Conservation (phyloP, 2,888 invertebrate species). For the Abrostola triplasia region DNA sequence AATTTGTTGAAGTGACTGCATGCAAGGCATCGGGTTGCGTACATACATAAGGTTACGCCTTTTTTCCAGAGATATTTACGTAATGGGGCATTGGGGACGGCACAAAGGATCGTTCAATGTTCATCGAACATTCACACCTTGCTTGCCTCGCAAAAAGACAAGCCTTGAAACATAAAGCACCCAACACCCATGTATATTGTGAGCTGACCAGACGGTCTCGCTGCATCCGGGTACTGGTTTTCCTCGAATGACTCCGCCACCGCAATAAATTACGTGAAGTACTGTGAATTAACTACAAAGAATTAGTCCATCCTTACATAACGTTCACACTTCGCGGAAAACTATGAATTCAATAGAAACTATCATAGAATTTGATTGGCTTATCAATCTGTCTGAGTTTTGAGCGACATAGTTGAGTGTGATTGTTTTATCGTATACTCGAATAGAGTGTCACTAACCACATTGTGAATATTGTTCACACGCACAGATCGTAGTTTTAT, state of each 20-base stretch:
- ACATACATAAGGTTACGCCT: no score
- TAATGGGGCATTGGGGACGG: no score
- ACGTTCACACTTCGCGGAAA: neutral
- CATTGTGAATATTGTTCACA: neutral
- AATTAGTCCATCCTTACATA: constrained; percentile 1
- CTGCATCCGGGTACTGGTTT: neutral
- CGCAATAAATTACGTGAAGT: neutral
- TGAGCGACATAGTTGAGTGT: neutral
- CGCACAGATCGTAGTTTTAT: neutral
- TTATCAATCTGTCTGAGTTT: neutral
- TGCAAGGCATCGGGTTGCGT: no score
- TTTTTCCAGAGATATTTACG: no score
- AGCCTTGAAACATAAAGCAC: neutral
- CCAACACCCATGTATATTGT: neutral
- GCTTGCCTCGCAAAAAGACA: no score
- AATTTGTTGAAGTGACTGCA: no score
- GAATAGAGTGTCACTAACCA: no score
- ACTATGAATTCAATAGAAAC: neutral
- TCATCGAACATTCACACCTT: no score
- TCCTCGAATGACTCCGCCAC: constrained; percentile 1
- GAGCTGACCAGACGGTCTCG: neutral
- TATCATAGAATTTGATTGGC: neutral
- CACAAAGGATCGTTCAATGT: no score
- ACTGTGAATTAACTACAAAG: neutral
- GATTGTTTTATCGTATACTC: neutral